phyloP scores from a whole-genome alignment of 2,113 vertebrate species.

The Leuciscus idus region DNA sequence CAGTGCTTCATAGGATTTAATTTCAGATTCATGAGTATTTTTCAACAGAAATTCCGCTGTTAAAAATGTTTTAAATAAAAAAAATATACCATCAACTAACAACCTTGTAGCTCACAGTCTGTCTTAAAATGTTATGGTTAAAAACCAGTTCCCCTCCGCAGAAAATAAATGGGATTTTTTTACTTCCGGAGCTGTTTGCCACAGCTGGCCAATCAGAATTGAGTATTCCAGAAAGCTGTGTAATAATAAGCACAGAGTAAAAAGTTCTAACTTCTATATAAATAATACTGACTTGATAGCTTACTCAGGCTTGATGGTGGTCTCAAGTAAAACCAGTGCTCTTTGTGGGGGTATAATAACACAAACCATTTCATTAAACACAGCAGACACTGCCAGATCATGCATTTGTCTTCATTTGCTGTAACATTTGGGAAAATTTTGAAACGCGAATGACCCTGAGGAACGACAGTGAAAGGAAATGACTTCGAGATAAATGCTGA shows the following conservation, averaged over 20 bases:
- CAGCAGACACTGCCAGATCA: not conserved
- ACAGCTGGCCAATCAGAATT: not conserved
- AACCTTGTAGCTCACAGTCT: not conserved
- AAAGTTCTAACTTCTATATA: not conserved
- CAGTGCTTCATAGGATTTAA: not conserved
- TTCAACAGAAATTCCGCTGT: not conserved
- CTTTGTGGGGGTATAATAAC: not conserved
- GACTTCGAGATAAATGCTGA: slow-evolving; percentile 26
- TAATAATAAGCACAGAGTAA: not conserved
- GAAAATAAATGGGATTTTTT: no score
- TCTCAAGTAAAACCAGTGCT: not conserved
- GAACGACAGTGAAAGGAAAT: slow-evolving; percentile 31
- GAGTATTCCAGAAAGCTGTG: not conserved
- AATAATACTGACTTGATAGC: not conserved
- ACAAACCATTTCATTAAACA: slow-evolving; percentile 29
- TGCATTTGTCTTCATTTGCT: slow-evolving; percentile 20
- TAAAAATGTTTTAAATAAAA: not conserved
- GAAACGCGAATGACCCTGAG: slow-evolving; percentile 11
- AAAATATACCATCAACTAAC: not conserved
- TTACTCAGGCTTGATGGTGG: not conserved
- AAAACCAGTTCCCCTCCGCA: no score
- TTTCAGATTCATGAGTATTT: not conserved
- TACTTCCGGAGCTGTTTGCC: no score
- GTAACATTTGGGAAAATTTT: slow-evolving; percentile 24
- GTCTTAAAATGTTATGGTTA: not conserved